A percentile compares a stretch with the other conserved stretches of the same genome.
Conservation (phyloP, 2,797 vertebrate genomes). For the Diplodus puntazzo region DNA sequence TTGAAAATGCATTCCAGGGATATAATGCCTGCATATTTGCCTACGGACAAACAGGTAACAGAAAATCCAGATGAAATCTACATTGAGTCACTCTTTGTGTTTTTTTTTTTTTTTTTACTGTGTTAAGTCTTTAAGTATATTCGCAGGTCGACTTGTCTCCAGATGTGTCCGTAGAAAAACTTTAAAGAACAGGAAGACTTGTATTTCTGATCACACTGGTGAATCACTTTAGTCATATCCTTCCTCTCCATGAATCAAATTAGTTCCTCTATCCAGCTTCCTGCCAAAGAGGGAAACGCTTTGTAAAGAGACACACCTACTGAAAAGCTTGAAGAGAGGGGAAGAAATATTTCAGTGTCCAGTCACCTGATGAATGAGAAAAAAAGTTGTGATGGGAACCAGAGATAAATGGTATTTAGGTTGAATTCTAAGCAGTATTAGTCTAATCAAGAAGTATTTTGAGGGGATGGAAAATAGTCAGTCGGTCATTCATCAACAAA, state of each 20-base stretch:
- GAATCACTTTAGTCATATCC: constrained; percentile 67
- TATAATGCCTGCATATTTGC: constrained; percentile 99
- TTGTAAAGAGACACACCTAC: constrained; percentile 37
- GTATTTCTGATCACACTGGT: constrained; percentile 68
- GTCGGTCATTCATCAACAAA: no score
- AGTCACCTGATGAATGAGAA: not conserved
- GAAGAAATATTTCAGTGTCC: constrained; percentile 7
- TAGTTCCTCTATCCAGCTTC: constrained; percentile 59
- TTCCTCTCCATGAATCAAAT: constrained; percentile 54
- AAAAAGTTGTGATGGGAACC: not conserved
- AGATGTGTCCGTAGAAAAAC: constrained; percentile 39
- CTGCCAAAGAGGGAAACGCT: constrained; percentile 45
- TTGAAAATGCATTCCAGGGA: constrained; percentile 99
- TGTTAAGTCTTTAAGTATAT: constrained; percentile 28
- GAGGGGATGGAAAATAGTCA: no score
- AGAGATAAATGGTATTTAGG: not conserved
- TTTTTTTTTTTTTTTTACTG: not conserved
- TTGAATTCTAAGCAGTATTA: not conserved
- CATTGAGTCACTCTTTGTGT: not conserved
- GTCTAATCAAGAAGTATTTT: not conserved
- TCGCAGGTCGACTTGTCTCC: constrained; percentile 28
- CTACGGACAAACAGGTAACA: constrained; percentile 98
- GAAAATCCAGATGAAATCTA: constrained; percentile 23
- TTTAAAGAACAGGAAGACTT: constrained; percentile 69
- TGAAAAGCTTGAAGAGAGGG: constrained; percentile 29